Percentiles rank a stretch among this genome's conserved stretches.
Evolutionary conservation across 2,797 vertebrate genomes (phyloP).

Genomic region (Ceryle rudis): DNA sequence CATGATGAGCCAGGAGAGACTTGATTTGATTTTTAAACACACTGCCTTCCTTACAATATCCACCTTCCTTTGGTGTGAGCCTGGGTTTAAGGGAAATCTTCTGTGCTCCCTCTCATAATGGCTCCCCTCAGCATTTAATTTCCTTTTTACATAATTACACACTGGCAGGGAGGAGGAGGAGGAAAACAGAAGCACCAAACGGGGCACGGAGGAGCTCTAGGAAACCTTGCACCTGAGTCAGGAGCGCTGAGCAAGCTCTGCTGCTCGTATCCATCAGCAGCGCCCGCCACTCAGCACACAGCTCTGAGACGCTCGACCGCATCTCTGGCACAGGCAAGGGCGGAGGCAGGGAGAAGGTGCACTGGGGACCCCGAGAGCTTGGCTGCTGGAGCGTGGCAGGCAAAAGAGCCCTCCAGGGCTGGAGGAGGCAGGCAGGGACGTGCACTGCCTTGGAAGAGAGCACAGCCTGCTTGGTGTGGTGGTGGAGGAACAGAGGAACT

Average conservation of each 20-base stretch:
- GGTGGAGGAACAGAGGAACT: neutral
- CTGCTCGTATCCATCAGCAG: neutral
- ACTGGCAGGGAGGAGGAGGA: neutral
- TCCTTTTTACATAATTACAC: neutral
- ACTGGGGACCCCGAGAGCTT: neutral
- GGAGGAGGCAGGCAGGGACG: neutral
- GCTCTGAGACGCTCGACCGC: neutral
- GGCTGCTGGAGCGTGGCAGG: constrained; percentile 32
- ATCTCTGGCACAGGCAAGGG: neutral
- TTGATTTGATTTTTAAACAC: constrained; percentile 33
- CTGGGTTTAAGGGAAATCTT: neutral
- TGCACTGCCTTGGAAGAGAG: constrained; percentile 50
- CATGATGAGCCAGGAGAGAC: neutral
- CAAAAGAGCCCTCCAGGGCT: constrained; percentile 47
- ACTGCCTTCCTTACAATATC: neutral
- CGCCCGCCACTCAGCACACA: neutral
- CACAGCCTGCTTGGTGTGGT: neutral
- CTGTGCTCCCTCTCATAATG: neutral
- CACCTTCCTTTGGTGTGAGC: neutral
- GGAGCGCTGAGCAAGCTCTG: neutral
- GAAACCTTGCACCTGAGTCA: neutral
- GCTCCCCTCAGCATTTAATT: constrained; percentile 3
- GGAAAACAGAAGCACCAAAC: neutral
- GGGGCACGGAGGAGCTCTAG: neutral
- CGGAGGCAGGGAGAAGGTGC: neutral